Evolutionary conservation across 2,888 invertebrate genomes (phyloP).

Genomic region (Andrena camellia): DNA sequence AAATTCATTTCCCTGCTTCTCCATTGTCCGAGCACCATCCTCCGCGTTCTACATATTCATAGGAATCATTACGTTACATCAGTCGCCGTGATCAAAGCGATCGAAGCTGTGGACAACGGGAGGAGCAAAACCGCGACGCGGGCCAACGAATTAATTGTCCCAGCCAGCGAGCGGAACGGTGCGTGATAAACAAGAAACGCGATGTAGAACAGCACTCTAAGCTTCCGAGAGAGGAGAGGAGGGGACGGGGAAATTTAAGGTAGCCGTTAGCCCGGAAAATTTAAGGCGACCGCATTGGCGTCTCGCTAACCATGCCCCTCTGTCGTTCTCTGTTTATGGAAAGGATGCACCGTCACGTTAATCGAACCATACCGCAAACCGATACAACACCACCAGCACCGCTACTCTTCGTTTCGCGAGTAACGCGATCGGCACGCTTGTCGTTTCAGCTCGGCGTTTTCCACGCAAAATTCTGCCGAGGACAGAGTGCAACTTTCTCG

Average conservation of each 20-base stretch:
- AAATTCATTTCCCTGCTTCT: not conserved
- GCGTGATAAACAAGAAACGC: slow-evolving; percentile 48
- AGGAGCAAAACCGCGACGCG: slow-evolving; percentile 32
- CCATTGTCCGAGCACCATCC: no score
- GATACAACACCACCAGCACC: slow-evolving; percentile 50
- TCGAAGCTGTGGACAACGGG: no score
- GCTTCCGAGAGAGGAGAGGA: slow-evolving; percentile 14
- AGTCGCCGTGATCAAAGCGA: no score
- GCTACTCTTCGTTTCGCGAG: slow-evolving; percentile 32
- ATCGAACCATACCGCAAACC: slow-evolving; percentile 65
- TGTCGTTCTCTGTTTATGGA: slow-evolving; percentile 64
- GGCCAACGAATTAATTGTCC: slow-evolving; percentile 46
- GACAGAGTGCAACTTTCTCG: no score
- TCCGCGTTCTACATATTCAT: no score
- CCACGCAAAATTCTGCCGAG: no score
- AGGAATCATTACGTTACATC: no score
- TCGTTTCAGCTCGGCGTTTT: not conserved
- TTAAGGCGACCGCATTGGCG: slow-evolving; percentile 56
- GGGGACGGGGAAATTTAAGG: slow-evolving; percentile 51
- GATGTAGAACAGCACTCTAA: slow-evolving; percentile 57
- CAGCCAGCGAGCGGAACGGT: not conserved
- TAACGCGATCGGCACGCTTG: slow-evolving; percentile 2
- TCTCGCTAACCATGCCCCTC: slow-evolving; percentile 59
- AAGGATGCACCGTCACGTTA: slow-evolving; percentile 67
- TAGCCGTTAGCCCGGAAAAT: slow-evolving; percentile 47